A percentile compares a stretch with the other conserved stretches of the same genome.
Conservation (phyloP, 1,140 invertebrate genomes). For the Muscidifurax raptorellus region DNA sequence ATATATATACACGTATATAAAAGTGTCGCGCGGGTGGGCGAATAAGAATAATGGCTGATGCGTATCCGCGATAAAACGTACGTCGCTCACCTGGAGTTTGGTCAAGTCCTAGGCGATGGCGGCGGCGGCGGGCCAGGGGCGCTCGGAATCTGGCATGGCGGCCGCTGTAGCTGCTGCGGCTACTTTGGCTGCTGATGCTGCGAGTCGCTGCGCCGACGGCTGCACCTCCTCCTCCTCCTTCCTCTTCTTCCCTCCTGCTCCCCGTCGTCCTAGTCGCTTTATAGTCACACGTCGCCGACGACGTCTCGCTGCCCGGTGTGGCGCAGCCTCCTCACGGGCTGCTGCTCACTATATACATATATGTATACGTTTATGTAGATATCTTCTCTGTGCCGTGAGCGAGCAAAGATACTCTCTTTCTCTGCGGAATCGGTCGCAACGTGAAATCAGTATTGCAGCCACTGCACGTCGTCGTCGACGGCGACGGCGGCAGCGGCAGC, state of each 20-base stretch:
- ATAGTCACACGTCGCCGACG: neutral
- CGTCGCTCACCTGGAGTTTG: slow-evolving; percentile 68
- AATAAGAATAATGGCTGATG: too few species aligned
- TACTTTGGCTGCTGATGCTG: slow-evolving; percentile 13
- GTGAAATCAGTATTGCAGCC: neutral
- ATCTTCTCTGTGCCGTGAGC: neutral
- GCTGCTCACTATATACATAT: neutral
- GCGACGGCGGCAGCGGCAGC: neutral
- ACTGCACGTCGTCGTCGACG: neutral
- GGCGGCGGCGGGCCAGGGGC: slow-evolving; percentile 61
- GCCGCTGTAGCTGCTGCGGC: slow-evolving; percentile 53
- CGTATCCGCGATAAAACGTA: too few species aligned
- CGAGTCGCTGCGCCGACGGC: neutral
- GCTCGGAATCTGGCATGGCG: slow-evolving; percentile 66
- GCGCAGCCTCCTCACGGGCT: slow-evolving; percentile 43
- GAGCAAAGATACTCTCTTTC: neutral
- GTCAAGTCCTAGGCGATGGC: slow-evolving; percentile 69
- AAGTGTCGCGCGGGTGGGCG: too few species aligned
- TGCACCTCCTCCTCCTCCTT: neutral
- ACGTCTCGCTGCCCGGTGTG: slow-evolving; percentile 51
- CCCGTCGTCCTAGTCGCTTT: neutral
- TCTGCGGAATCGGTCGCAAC: neutral
- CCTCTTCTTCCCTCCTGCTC: neutral
- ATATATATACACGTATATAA: too few species aligned
- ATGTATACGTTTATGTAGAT: too few species aligned